Percentiles rank a stretch among this genome's conserved stretches.
Conservation (phyloP, 2,113 vertebrate genomes). For the Peromyscus californicus region DNA sequence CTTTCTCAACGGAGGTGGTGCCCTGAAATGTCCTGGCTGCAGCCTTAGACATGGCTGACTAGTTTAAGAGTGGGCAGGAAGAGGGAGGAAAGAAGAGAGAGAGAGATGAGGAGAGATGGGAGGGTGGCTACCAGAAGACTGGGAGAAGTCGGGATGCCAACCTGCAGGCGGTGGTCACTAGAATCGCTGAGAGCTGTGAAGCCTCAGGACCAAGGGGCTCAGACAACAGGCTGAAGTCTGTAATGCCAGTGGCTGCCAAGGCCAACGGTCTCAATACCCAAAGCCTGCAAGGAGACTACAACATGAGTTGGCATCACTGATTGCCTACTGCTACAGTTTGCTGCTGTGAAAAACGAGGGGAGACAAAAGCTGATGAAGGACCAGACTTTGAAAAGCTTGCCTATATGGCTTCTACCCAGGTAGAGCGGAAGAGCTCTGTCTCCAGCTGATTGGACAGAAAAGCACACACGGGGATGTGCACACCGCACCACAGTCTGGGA, state of each 20-base stretch:
- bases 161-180: background rate
- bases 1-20: background rate
- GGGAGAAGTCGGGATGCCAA: background rate
- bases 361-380: background rate
- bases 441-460: background rate
- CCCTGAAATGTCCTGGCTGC: too few species aligned
- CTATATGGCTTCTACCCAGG: background rate
- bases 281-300: background rate
- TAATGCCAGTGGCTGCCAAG: background rate
- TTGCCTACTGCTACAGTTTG: background rate
- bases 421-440: too few species aligned
- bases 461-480: background rate
- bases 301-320: background rate
- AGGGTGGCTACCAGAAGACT: too few species aligned
- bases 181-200: background rate
- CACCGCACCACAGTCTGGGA: accelerated
- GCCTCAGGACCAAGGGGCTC: too few species aligned
- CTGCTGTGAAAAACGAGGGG: background rate
- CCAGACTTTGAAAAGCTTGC: background rate
- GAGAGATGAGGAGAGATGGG: too few species aligned
- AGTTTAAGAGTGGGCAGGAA: background rate
- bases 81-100: background rate
- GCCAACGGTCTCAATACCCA: background rate
- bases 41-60: background rate
- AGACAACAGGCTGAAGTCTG: background rate